Percentiles rank a stretch among this genome's conserved stretches.
phyloP scores from a whole-genome alignment of 2,113 vertebrate species.

The Aptenodytes patagonicus region DNA sequence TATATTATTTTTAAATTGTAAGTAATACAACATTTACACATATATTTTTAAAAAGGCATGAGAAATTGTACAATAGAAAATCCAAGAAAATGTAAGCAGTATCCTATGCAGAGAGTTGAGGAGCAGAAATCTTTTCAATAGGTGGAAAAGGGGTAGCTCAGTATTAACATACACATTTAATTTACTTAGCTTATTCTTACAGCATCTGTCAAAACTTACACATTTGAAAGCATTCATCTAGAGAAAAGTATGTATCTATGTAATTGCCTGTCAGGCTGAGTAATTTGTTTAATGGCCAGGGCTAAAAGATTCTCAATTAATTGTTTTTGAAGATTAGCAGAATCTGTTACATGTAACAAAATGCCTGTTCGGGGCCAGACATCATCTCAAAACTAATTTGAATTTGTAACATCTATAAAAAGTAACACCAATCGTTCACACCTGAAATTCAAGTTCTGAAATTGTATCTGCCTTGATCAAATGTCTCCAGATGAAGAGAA shows the following conservation, averaged over 20 bases:
- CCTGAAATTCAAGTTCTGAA: neutral
- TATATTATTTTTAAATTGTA: neutral
- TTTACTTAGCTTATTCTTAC: neutral
- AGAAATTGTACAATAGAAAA: neutral
- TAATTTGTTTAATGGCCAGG: conserved; percentile 43
- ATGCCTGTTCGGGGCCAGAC: neutral
- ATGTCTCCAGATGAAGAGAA: neutral
- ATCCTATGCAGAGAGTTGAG: neutral
- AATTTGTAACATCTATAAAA: neutral
- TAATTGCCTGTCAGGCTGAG: conserved; percentile 5
- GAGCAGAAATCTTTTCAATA: neutral
- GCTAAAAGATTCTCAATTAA: conserved; percentile 59
- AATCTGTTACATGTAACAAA: neutral
- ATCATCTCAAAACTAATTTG: neutral
- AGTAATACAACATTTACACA: neutral
- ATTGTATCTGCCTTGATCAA: neutral
- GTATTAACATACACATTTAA: neutral
- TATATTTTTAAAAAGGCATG: neutral
- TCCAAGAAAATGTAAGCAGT: neutral
- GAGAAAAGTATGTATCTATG: neutral
- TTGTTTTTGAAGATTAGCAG: conserved; percentile 52
- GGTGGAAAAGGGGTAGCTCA: neutral
- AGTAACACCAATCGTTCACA: neutral
- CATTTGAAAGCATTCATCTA: neutral
- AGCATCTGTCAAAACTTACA: neutral